Conservation (phyloP, 92 coral and sea anemone genomes). For the Porites rus region DNA sequence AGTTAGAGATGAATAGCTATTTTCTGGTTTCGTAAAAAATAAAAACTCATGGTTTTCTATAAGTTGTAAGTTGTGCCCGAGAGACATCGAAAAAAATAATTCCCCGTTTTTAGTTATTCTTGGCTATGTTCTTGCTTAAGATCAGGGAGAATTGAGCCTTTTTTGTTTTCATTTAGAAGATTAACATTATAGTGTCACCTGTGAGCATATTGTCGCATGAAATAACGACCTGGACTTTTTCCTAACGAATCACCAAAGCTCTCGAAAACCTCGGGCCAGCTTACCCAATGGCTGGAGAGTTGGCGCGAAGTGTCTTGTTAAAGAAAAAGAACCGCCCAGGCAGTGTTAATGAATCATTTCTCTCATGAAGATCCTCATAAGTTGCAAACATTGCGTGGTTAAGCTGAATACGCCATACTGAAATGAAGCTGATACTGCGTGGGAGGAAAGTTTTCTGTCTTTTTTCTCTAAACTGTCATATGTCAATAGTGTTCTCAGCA, state of each 20-base stretch:
- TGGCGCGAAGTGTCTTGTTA: background rate
- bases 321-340: background rate
- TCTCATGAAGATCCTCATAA: background rate
- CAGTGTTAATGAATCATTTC: background rate
- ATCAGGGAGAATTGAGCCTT: background rate
- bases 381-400: slow-evolving; percentile 17
- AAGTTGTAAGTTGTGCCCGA: too few species aligned
- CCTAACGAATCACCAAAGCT: background rate
- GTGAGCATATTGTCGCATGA: slow-evolving; percentile 15
- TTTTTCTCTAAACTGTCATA: slow-evolving; percentile 29
- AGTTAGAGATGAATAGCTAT: too few species aligned
- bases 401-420: slow-evolving; percentile 11
- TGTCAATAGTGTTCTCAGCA: slow-evolving; percentile 32
- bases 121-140: too few species aligned
- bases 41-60: too few species aligned
- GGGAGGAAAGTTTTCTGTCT: slow-evolving; percentile 17
- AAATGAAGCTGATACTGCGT: slow-evolving; percentile 5
- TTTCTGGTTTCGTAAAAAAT: too few species aligned
- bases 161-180: background rate
- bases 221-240: background rate
- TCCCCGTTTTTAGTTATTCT: too few species aligned
- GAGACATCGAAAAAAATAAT: too few species aligned
- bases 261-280: background rate
- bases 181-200: slow-evolving; percentile 18
- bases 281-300: background rate